Percentiles rank a stretch among this genome's conserved stretches.
Evolutionary conservation across 2,888 invertebrate species (phyloP).

Genomic region (Morpho achilles): DNA sequence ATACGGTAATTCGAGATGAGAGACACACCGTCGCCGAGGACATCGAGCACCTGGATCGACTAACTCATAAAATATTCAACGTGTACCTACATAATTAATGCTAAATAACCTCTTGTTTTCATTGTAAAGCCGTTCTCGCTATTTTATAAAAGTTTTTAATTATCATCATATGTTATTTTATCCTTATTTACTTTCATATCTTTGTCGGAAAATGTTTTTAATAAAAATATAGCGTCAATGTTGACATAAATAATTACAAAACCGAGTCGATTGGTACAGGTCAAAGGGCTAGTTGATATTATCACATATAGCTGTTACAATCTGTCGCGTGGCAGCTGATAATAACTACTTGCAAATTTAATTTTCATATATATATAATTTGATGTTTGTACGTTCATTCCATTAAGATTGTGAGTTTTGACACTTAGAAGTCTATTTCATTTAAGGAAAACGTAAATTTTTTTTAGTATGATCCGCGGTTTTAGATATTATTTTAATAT

Average conservation of each 20-base stretch:
- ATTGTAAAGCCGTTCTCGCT: conserved; percentile 16
- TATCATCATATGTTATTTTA: conserved; percentile 9
- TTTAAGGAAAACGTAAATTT: no score
- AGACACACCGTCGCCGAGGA: conserved; percentile 40
- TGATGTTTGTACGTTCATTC: no score
- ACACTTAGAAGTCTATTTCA: no score
- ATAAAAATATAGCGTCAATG: conserved; percentile 1
- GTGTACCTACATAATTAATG: conserved; percentile 22
- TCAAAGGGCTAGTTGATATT: conserved; percentile 33
- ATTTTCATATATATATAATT: no score
- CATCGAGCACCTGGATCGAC: conserved; percentile 31
- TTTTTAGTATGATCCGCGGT: no score
- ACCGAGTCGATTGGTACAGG: conserved; percentile 25
- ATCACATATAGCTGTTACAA: conserved; percentile 27
- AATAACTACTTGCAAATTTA: conserved; percentile 4
- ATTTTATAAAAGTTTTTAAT: conserved; percentile 21
- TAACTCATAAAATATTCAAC: conserved; percentile 25
- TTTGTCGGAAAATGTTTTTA: conserved; percentile 11
- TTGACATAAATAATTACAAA: conserved; percentile 22
- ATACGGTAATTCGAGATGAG: conserved; percentile 49
- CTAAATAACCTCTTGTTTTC: conserved; percentile 20
- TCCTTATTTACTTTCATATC: conserved; percentile 5
- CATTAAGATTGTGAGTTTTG: no score
- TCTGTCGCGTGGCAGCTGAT: conserved; percentile 19
- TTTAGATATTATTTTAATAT: no score